Base-by-base conservation (phyloP, 1,140 invertebrate species). In the Drosophila bocqueti region DNA sequence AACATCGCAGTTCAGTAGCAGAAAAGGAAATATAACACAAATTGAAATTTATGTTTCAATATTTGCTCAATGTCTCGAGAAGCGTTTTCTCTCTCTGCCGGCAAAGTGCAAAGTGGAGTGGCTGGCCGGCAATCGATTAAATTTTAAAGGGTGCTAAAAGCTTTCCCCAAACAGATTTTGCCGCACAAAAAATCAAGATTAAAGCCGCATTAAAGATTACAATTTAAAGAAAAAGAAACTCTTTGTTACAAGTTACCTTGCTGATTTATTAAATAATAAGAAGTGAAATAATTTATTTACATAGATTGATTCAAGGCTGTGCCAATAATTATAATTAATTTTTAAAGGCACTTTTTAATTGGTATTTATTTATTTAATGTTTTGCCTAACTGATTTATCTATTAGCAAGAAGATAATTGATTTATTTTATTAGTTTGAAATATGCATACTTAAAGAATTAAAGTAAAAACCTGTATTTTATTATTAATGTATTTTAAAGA, bases 41-140 rank as follows among this genome's bases (percentile, higher is more conserved):
- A 55, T 68, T 71, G 45, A 73, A 73, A 72, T 72, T 61, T 72
- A 61, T 71, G 45, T 61, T 71, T 52, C 45, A 73, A 73, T 73
- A 73, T 73, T 73, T 73, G 69, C 38, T 31, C 13, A 57, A 68
- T 47, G 67, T 71, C 67, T 71, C 64, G 26, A 71, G 63, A 42
- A 71, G 40, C 46, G 21, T n/a, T 43, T 65, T 24, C 10, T 36
- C 10, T 36, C 10, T 62, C 8, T 18, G 16, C 26, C 16, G 31
- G 16, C 55, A 45, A 61, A 61, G 54, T 65, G 55, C 57, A 21
- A 45, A 60, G 59, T 66, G n/a, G 31, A 45, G 18, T 60, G 60
- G 13, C 74, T 46, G 31, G 10, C 18, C 13, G 16, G 18, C 31
- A 52, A 67, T 52, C 68, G 40, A 59, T 59, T 49, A 43, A 71